phyloP scores from a whole-genome alignment of 2,113 vertebrate genomes.

The Pteronura brasiliensis region DNA sequence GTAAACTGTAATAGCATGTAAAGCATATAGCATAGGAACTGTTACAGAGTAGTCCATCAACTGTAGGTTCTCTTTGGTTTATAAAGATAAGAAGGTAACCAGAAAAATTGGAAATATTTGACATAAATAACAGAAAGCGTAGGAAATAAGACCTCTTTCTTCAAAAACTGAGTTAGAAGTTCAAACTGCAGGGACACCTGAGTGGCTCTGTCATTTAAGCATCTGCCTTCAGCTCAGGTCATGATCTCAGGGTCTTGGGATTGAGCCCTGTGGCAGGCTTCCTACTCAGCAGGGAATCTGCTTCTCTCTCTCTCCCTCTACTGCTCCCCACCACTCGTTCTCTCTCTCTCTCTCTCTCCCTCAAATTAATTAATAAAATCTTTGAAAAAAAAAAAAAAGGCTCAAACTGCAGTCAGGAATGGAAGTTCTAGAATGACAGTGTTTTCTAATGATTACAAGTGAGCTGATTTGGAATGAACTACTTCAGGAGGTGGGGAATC shows the following conservation, averaged over 20 bases:
- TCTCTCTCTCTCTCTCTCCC: not conserved
- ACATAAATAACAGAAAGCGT: not conserved
- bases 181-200: not conserved
- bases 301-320: not conserved
- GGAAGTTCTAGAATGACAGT: not conserved
- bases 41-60: not conserved
- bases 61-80: not conserved
- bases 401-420: not conserved
- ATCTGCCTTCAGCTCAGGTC: not conserved
- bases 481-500: not conserved
- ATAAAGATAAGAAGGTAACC: not conserved
- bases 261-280: too few relatives aligned
- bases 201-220: not conserved
- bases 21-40: not conserved
- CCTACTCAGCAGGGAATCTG: not conserved
- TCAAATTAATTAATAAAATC: not conserved
- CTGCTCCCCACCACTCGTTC: not conserved
- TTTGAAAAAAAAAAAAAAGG: too few relatives aligned
- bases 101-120: not conserved
- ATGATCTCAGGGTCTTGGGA: not conserved
- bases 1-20: not conserved
- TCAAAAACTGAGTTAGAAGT: slow-evolving; percentile 21
- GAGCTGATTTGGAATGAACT: not conserved
- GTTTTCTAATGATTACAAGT: not conserved
- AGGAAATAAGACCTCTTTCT: not conserved